Evolutionary conservation across 2,888 invertebrate genomes (phyloP), one percentile per base, ranked within the genome.

Genomic region (Furcula furcula): DNA sequence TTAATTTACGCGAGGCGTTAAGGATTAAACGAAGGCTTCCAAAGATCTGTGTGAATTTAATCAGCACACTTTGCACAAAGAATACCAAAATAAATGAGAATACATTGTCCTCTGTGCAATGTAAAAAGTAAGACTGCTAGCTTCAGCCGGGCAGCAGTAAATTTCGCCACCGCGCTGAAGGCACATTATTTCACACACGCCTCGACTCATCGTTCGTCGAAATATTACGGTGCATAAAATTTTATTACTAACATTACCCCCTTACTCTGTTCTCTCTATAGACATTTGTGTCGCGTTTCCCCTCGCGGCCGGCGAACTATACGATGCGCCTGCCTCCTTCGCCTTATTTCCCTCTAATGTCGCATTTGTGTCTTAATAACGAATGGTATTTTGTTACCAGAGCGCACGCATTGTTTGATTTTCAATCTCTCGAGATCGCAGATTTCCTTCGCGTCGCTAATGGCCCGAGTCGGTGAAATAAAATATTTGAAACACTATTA

Each of bases 171-270:
- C 60, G 48, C 62, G 54, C 55, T 63, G 64, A 2, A n/a, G n/a
- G 21, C 64, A 80, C 74, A 81, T 81, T 78, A 87, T 82, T 83
- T 84, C 76, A 75, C 81, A 81, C 77, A 79, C 76, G 76, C 78
- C 76, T 77, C 80, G 74, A 74, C 83, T 85, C 85, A 80, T 86
- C 83, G 79, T 77, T 79, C 67, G 66, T 65, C 77, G 72, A 85
- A 86, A 86, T 86, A 86, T 85, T 82, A 83, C 80, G 81, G 81
- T 76, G 76, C 78, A 83, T 86, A 82, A 87, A 86, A 87, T 86
- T 85, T 87, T 88, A 86, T 87, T 82, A 84, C 71, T 56, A 60
- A 54, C 81, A 75, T 81, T 80, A 86, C 81, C 80, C 78, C 77
- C 78, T 79, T 79, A 72, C 74, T 62, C 69, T 70, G 72, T 68